phyloP scores from a whole-genome alignment of 2,113 vertebrate genomes.

The Halcyon malimbica region DNA sequence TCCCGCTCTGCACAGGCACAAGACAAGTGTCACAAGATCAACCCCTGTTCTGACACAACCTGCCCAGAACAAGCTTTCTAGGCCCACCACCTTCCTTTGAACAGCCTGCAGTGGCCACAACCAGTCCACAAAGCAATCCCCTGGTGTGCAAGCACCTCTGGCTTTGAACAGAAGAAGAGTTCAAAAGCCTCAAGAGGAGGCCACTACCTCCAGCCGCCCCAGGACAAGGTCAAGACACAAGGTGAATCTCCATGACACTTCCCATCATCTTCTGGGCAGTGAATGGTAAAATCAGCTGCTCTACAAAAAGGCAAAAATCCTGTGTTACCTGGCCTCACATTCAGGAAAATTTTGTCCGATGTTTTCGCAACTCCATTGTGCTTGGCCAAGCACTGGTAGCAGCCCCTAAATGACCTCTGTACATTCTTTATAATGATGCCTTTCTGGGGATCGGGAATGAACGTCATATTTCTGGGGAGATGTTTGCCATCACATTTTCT shows the following conservation, averaged over 20 bases:
- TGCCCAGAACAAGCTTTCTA: background rate
- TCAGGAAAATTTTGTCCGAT: constrained; percentile 64
- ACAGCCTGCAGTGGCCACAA: background rate
- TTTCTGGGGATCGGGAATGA: constrained; percentile 79
- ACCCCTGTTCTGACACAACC: background rate
- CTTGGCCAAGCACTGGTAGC: constrained; percentile 84
- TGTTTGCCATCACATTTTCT: constrained; percentile 74
- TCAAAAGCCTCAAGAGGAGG: background rate
- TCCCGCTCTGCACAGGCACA: background rate
- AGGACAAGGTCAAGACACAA: background rate
- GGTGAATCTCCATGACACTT: background rate
- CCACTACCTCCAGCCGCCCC: background rate
- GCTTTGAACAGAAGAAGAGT: background rate
- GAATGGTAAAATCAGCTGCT: background rate
- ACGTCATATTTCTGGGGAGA: constrained; percentile 78
- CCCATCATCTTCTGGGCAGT: background rate
- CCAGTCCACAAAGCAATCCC: background rate
- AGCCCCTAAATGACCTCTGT: constrained; percentile 82
- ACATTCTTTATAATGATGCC: constrained; percentile 82
- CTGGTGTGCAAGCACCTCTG: background rate
- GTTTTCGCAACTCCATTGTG: constrained; percentile 55
- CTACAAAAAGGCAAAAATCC: background rate
- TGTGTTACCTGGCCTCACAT: constrained; percentile 79
- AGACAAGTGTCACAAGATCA: rapidly evolving
- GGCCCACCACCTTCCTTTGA: background rate